phyloP scores from a whole-genome alignment of 35 echinoderm and acorn worm genomes.

The Apostichopus japonicus region DNA sequence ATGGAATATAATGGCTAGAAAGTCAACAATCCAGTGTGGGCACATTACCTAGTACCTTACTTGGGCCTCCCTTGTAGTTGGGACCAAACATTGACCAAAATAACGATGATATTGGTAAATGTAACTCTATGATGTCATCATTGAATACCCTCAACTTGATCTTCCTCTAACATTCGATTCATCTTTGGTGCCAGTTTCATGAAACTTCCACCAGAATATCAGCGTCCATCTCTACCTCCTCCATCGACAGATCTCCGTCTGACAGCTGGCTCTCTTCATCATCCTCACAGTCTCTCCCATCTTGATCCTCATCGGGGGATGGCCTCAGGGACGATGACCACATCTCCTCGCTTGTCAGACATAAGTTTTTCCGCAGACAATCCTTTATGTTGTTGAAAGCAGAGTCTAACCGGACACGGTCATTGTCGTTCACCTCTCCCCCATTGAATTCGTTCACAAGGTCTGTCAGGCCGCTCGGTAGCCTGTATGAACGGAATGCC shows the following conservation, averaged over 20 bases:
- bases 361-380: not conserved
- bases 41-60: too few relatives aligned
- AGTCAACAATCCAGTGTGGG: too few relatives aligned
- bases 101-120: too few relatives aligned
- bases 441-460: not conserved
- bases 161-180: too few relatives aligned
- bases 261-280: not conserved
- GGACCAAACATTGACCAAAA: too few relatives aligned
- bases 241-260: not conserved
- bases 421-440: not conserved
- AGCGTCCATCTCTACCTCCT: slow-evolving; percentile 2
- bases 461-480: slow-evolving; percentile 5
- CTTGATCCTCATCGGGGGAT: not conserved
- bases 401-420: not conserved
- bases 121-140: too few relatives aligned
- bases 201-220: not conserved
- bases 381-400: not conserved
- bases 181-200: too few relatives aligned
- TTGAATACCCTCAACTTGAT: too few relatives aligned
- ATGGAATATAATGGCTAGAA: too few relatives aligned
- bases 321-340: not conserved
- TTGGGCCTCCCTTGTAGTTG: too few relatives aligned
- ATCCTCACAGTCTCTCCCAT: not conserved
- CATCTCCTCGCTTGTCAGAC: not conserved
- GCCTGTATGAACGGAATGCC: not conserved